Conservation (phyloP, 2,888 invertebrate species). For the Campaea margaritaria region DNA sequence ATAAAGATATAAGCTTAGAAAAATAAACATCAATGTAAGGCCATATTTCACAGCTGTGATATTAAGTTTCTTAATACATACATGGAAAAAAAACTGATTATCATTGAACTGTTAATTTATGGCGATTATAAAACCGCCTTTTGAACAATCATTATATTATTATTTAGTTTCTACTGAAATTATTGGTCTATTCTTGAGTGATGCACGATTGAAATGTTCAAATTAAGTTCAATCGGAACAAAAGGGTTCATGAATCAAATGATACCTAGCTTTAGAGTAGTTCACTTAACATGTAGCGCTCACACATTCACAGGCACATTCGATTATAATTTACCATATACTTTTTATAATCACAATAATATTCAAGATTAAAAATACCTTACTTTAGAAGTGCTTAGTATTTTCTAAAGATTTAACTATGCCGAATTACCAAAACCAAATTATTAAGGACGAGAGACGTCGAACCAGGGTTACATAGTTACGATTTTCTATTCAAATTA, state of each 20-base stretch:
- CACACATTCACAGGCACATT: slow-evolving; percentile 60
- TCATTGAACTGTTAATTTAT: slow-evolving; percentile 11
- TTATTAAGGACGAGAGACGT: slow-evolving; percentile 16
- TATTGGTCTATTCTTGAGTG: neutral
- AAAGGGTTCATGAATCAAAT: neutral
- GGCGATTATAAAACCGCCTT: slow-evolving; percentile 6
- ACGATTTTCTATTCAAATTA: neutral
- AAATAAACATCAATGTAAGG: slow-evolving; percentile 3
- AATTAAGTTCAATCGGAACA: slow-evolving; percentile 6
- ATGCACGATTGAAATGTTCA: too few species aligned
- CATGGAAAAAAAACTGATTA: slow-evolving; percentile 5
- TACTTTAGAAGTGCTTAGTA: slow-evolving; percentile 12
- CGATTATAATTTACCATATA: slow-evolving; percentile 52
- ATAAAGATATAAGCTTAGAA: neutral
- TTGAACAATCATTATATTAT: neutral
- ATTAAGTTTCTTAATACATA: slow-evolving; percentile 17
- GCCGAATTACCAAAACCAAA: slow-evolving; percentile 69
- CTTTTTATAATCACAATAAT: slow-evolving; percentile 44
- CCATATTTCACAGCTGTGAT: slow-evolving; percentile 13
- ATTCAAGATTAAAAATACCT: slow-evolving; percentile 39
- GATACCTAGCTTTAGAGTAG: neutral
- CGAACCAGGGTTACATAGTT: neutral
- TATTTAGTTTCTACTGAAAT: slow-evolving; percentile 5
- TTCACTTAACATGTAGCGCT: slow-evolving; percentile 46
- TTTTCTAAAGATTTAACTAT: slow-evolving; percentile 50